Percentiles rank a stretch among this genome's conserved stretches.
Evolutionary conservation across 2,113 vertebrate genomes (phyloP).

Genomic region (Ovibos moschatus): DNA sequence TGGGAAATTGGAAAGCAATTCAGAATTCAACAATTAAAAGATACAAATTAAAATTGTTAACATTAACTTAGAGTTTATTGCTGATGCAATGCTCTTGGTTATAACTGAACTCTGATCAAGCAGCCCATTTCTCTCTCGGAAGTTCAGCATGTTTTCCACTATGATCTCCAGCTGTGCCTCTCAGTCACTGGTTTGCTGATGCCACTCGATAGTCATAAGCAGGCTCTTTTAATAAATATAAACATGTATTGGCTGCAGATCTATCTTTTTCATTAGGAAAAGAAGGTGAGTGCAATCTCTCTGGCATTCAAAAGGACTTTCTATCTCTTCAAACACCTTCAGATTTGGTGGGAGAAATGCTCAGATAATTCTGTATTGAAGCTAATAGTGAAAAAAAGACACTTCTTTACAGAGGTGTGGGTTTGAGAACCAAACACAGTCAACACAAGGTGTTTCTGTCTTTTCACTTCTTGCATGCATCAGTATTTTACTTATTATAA

Average conservation of each 20-base stretch:
- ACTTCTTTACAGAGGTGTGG: background rate
- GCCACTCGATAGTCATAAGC: background rate
- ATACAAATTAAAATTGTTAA: conserved; percentile 59
- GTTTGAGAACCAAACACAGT: background rate
- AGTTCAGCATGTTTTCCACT: background rate
- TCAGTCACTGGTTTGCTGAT: background rate
- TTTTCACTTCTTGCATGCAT: background rate
- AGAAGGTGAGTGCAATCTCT: background rate
- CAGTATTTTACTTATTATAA: background rate
- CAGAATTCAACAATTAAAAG: conserved; percentile 58
- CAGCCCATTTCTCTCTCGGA: background rate
- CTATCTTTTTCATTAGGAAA: background rate
- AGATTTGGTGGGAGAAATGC: background rate
- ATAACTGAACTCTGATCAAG: conserved; percentile 51
- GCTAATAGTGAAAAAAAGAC: background rate
- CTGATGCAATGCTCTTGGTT: conserved; percentile 2
- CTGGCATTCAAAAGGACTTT: background rate
- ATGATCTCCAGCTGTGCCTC: background rate
- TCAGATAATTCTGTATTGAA: background rate
- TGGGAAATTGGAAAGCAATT: conserved; percentile 50
- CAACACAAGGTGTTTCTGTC: background rate
- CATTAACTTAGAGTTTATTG: conserved; percentile 43
- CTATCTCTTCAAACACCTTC: background rate
- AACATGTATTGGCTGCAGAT: background rate
- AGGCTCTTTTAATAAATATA: background rate